These are phyloP conservation scores for Stegophylla sp. DNA, from an alignment of 2,888 invertebrate species.

Conservation along the genomic window DNA sequence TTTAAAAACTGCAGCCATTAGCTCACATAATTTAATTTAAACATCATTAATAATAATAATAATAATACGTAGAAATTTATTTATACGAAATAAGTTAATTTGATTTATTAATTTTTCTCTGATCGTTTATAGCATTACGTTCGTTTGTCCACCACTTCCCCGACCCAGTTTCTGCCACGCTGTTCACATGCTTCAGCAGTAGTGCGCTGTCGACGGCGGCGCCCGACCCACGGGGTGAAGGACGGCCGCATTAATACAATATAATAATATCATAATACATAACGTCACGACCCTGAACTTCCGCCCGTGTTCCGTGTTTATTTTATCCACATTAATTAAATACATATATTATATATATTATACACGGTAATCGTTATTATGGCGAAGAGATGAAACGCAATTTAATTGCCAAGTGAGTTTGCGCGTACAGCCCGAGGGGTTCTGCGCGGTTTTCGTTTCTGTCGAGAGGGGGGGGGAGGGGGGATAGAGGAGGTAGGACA, in stretches of 20 bases:
- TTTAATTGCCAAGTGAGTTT: neutral
- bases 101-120: slow-evolving; percentile 15
- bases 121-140: neutral
- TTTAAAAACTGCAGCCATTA: too few species aligned
- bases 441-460: neutral
- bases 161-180: slow-evolving; percentile 28
- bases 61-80: too few species aligned
- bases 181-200: neutral
- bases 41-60: too few species aligned
- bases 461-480: slow-evolving; percentile 1
- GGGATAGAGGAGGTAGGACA: too few species aligned
- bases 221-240: slow-evolving; percentile 16
- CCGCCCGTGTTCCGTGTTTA: slow-evolving; percentile 30
- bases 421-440: neutral
- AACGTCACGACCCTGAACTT: neutral
- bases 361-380: neutral
- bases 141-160: neutral
- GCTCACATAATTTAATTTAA: too few species aligned
- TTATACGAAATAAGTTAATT: too few species aligned
- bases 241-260: slow-evolving; percentile 16
- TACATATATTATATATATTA: too few species aligned
- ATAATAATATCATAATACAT: too few species aligned
- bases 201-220: too few species aligned
- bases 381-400: neutral
- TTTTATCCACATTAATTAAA: slow-evolving; percentile 21